Evolutionary conservation across 2,888 invertebrate genomes (phyloP), one percentile per base, ranked within the genome.

Genomic region (Notocelia uddmanniana): DNA sequence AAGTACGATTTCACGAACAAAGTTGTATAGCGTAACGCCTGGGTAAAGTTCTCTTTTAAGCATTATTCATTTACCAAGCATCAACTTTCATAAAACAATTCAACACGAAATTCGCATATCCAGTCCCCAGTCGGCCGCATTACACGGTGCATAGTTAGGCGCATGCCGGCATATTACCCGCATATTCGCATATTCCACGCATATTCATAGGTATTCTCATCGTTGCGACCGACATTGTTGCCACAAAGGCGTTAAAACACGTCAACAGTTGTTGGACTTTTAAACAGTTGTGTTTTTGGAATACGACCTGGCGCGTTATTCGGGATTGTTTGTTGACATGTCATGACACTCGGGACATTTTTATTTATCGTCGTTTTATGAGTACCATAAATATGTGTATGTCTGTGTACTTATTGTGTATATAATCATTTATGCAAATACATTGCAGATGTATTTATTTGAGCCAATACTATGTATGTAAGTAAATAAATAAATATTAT

Each of bases 91-190:
- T 55, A 26, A 21, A 55, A 55, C 55, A 55, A 55, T 55, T 55
- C 55, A 54, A 13, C 19, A 50, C 19, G 2, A 54, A 23, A 13
- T 21, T 54, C 13, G 54, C 23, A 54, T n/a, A 26, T 10, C 2
- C 67, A 45, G 55, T 63, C n/a, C 19, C 50, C 55, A 37, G 34
- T 26, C 18, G 21, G 21, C 59, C 66, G 45, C 23, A 71, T 69
- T 52, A 70, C 48, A 59, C 66, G 41, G 34, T 34, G 71, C 71
- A 71, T 66, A 71, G 71, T 71, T 71, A 19, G 18, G 8, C 55
- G 15, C 59, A 57, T 57, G 34, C 18, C 18, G 18, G 57, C 57
- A 57, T 57, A 57, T 34, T 34, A 11, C 52, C 9, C 52, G 55
- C 62, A 70, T 58, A 58, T 31, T 62, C 64, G 64, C 55, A 50